Evolutionary conservation across 1,140 invertebrate species (phyloP), one percentile per base, ranked within the genome.

Genomic region (Drosophila prosaltans): DNA sequence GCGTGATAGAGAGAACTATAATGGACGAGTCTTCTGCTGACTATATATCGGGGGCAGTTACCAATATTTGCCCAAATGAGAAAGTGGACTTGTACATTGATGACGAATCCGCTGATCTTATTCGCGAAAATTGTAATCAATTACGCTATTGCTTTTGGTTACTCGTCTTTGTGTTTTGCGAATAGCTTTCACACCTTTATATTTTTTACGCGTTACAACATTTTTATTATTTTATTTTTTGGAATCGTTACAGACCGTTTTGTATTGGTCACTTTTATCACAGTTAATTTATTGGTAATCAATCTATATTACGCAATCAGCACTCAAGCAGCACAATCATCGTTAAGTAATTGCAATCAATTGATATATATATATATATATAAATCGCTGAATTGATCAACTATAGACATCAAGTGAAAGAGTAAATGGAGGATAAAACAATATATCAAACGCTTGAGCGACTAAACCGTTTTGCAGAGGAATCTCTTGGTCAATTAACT

Each of bases 401-500:
- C 59, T n/a, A 67, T 0, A 16, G 16, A 43, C 40, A 7, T 57
- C 59, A 24, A 64, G 39, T 40, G 6, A 7, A 36, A 36, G 32
- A 6, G 32, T 36, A 36, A 36, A 36, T 36, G 32, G 3, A 3
- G 43, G 41, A 16, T 30, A 10, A 10, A 8, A 16, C 55, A 59
- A 70, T 65, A 54, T 16, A 40, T 8, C 43, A 81, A 63, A 65
- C 79, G 70, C 63, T 71, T 55, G 67, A 71, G 82, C 45, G 72
- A 71, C 60, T 68, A 72, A 76, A 81, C 69, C 57, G 65, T 77
- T 36, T 16, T 16, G 16, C 16, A 16, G 16, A 16, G 43, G 57
- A 62, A 32, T 71, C 68, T 73, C 72, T 65, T 72, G 82, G 68
- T 64, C 78, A 83, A 86, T 88, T 86, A 88, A 78, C 70, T 88